Evolutionary conservation across 2,888 invertebrate species (phyloP).

Genomic region (Steinernema carpocapsae): DNA sequence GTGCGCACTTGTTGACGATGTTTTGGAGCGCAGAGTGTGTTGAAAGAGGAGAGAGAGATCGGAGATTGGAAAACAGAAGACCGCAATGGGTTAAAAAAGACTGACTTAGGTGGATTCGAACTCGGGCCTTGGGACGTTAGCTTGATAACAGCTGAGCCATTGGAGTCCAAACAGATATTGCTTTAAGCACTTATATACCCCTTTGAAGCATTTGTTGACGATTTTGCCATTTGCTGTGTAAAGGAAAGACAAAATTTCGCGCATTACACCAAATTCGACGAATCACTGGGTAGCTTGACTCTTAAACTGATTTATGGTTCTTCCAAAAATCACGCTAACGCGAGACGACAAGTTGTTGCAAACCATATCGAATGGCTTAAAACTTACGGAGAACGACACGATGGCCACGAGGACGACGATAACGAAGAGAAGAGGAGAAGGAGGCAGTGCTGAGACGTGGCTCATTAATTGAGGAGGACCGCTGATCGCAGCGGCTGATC

Average conservation of each 20-base stretch:
- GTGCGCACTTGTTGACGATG: constrained; percentile 16
- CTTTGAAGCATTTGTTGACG: no score
- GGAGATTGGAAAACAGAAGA: not conserved
- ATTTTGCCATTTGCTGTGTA: no score
- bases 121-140: no score
- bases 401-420: not conserved
- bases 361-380: not conserved
- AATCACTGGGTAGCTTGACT: no score
- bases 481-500: constrained; percentile 25
- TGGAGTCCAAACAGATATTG: no score
- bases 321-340: not conserved
- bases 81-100: not conserved
- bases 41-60: not conserved
- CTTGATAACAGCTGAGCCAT: no score
- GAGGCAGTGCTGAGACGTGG: not conserved
- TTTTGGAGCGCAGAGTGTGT: constrained; percentile 3
- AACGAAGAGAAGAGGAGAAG: not conserved
- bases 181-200: no score
- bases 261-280: no score
- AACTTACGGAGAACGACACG: not conserved
- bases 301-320: not conserved
- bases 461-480: constrained; percentile 25
- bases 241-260: no score
- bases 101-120: no score
- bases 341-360: constrained; percentile 21